These are phyloP conservation scores for Gambusia affinis DNA, from an alignment of 2,113 vertebrate species.

Conservation along the genomic window DNA sequence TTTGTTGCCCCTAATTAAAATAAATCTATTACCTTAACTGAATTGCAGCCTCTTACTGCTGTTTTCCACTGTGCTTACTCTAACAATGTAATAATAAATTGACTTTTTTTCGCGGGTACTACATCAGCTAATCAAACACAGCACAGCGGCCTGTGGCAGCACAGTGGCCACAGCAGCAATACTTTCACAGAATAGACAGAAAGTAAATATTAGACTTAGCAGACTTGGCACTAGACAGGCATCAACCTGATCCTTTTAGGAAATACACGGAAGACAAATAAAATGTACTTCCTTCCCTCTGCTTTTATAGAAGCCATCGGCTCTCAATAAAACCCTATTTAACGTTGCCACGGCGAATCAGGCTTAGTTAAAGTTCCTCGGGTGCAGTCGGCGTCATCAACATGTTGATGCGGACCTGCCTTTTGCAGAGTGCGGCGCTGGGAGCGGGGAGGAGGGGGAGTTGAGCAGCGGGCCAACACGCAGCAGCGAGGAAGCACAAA, in stretches of 20 bases:
- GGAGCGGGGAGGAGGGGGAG: background rate
- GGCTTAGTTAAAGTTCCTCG: too few species aligned
- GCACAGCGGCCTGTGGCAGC: too few species aligned
- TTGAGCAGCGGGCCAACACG: conserved; percentile 53
- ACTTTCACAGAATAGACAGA: background rate
- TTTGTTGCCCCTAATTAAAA: background rate
- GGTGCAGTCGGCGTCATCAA: too few species aligned
- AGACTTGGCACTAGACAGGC: background rate
- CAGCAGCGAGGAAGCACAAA: conserved; percentile 45
- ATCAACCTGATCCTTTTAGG: background rate
- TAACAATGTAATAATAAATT: background rate
- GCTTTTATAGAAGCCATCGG: background rate
- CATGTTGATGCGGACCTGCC: background rate
- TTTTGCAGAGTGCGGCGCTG: conserved; percentile 23
- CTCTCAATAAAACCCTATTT: background rate
- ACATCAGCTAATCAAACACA: background rate
- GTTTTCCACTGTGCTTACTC: background rate
- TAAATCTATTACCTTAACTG: background rate
- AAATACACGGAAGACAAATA: background rate
- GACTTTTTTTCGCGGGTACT: background rate
- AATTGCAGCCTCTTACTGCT: background rate
- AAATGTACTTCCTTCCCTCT: background rate
- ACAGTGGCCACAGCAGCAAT: background rate
- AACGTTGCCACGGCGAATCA: background rate
- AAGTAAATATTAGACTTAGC: background rate